Conservation (phyloP, 2,113 vertebrate genomes). For the Archocentrus centrarchus region DNA sequence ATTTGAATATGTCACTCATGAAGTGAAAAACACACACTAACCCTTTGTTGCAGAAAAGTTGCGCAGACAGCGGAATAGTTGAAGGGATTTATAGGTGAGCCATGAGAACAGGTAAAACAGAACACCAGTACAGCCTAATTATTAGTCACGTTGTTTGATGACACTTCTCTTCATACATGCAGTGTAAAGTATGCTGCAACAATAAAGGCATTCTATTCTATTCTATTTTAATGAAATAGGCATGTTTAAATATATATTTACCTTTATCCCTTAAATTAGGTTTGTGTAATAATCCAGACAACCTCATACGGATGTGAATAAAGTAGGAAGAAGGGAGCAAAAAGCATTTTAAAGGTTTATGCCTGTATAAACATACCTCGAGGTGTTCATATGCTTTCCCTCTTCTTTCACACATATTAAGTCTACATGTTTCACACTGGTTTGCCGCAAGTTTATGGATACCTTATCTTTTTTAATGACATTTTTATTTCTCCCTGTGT, state of each 20-base stretch:
- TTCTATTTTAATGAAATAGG: background rate
- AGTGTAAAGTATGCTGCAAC: background rate
- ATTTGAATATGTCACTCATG: background rate
- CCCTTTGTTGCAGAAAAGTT: background rate
- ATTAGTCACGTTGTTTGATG: background rate
- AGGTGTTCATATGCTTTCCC: background rate
- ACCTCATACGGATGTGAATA: background rate
- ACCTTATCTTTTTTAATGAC: conserved; percentile 9
- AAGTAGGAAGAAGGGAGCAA: background rate
- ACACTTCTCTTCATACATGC: too few species aligned
- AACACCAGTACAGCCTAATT: background rate
- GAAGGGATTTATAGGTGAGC: background rate
- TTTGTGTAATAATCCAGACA: background rate
- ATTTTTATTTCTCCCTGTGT: background rate
- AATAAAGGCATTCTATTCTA: too few species aligned
- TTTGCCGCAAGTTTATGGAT: background rate
- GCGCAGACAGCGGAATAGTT: background rate
- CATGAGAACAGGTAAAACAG: background rate
- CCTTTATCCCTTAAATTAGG: background rate
- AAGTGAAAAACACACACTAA: background rate
- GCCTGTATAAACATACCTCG: background rate
- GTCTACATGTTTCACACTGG: background rate
- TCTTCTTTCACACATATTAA: background rate
- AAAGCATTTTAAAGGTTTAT: background rate
- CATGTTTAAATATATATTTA: background rate